Percentiles rank a stretch among this genome's conserved stretches.
Conservation (phyloP, 23 tunicate genomes). For the Botrylloides violaceus region DNA sequence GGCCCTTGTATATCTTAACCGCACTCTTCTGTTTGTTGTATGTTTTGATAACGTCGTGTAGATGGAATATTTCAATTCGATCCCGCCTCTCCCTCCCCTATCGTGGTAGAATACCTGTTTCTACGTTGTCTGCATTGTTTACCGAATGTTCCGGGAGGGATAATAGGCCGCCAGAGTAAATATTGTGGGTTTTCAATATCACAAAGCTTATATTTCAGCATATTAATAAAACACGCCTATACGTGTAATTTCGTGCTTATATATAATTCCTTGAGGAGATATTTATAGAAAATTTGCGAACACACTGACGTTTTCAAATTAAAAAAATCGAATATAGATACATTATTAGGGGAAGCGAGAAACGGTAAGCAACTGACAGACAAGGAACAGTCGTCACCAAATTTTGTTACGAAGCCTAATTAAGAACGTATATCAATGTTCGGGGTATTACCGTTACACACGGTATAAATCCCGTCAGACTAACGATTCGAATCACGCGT, state of each 20-base stretch:
- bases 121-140: background rate
- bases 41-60: background rate
- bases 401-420: no score
- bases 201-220: background rate
- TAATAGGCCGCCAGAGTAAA: background rate
- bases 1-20: background rate
- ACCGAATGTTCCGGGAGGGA: background rate
- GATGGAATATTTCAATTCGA: background rate
- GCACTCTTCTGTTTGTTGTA: background rate
- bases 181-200: background rate
- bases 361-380: no score
- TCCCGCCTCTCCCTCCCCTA: background rate
- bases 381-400: no score
- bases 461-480: no score
- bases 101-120: background rate
- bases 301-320: no score
- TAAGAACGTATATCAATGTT: no score
- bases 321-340: no score
- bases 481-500: no score
- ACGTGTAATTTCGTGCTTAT: constrained; percentile 1
- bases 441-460: no score
- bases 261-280: background rate
- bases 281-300: background rate
- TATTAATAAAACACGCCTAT: background rate
- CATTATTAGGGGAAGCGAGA: no score